phyloP scores from a whole-genome alignment of 2,113 vertebrate species.

The Pionites leucogaster region DNA sequence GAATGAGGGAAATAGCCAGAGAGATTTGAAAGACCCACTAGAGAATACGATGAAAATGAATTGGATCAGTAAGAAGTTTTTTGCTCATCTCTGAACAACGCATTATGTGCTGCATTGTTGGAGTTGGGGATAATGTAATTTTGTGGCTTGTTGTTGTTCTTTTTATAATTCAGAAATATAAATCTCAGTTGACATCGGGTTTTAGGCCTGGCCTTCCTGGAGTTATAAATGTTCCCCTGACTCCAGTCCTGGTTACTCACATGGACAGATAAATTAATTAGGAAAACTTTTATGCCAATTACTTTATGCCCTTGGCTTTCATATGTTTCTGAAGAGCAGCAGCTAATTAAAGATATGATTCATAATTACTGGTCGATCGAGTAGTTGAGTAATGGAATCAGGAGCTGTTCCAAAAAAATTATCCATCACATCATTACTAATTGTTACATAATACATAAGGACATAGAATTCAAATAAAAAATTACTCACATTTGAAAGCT shows the following conservation, averaged over 20 bases:
- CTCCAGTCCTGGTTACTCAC: constrained; percentile 87
- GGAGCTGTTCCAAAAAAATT: constrained; percentile 87
- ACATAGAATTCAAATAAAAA: constrained; percentile 80
- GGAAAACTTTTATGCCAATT: constrained; percentile 93
- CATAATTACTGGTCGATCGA: constrained; percentile 87
- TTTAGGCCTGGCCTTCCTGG: constrained; percentile 81
- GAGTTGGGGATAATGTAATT: constrained; percentile 79
- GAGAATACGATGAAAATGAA: constrained; percentile 86
- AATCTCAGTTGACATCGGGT: constrained; percentile 81
- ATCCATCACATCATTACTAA: constrained; percentile 84
- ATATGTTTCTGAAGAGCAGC: constrained; percentile 86
- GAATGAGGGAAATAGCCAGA: constrained; percentile 82
- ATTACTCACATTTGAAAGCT: constrained; percentile 77
- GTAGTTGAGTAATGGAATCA: constrained; percentile 86
- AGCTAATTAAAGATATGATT: constrained; percentile 93
- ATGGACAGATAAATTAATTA: constrained; percentile 95
- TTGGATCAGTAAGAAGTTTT: constrained; percentile 86
- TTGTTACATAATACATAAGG: constrained; percentile 86
- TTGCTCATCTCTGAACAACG: constrained; percentile 75
- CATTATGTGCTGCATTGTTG: constrained; percentile 72
- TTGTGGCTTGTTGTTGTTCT: constrained; percentile 80
- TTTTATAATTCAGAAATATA: constrained; percentile 82
- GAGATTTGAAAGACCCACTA: constrained; percentile 84
- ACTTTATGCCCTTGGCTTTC: constrained; percentile 90
- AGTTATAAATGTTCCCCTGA: constrained; percentile 90